Conservation (phyloP, 2,113 vertebrate genomes). For the Scomber colias region DNA sequence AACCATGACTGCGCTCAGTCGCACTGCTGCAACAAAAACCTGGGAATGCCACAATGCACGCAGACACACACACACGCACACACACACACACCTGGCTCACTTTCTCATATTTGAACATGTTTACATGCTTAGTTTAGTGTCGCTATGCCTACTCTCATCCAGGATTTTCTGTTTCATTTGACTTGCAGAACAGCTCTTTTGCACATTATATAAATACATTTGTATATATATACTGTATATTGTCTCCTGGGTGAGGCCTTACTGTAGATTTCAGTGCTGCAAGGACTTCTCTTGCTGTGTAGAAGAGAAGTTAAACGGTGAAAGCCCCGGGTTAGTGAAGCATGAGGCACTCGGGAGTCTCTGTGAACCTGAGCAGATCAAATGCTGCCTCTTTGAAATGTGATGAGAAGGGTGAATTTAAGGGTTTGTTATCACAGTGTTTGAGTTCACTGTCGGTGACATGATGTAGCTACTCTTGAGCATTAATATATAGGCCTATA, state of each 20-base stretch:
- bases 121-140: slow-evolving; percentile 1
- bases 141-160: not conserved
- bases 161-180: slow-evolving; percentile 2
- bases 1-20: slow-evolving; percentile 59
- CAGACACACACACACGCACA: not conserved
- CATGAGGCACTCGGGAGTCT: slow-evolving; percentile 48
- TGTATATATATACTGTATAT: not conserved
- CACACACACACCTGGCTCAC: slow-evolving; percentile 48
- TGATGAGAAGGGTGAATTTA: slow-evolving; percentile 52
- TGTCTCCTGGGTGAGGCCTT: not conserved
- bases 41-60: slow-evolving; percentile 26
- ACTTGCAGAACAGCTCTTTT: not conserved
- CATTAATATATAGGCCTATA: not conserved
- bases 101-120: slow-evolving; percentile 15
- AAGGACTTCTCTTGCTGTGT: slow-evolving; percentile 37
- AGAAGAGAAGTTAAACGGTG: slow-evolving; percentile 67
- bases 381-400: slow-evolving; percentile 69
- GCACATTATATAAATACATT: not conserved
- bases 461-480: not conserved
- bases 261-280: slow-evolving; percentile 29
- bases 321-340: slow-evolving; percentile 40
- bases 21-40: slow-evolving; percentile 56
- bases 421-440: slow-evolving; percentile 18
- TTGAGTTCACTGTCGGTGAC: slow-evolving; percentile 9
- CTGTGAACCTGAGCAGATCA: slow-evolving; percentile 55